Percentiles rank a stretch among this genome's conserved stretches.
Evolutionary conservation across 2,888 invertebrate genomes (phyloP).

Genomic region (Calameuta idolon): DNA sequence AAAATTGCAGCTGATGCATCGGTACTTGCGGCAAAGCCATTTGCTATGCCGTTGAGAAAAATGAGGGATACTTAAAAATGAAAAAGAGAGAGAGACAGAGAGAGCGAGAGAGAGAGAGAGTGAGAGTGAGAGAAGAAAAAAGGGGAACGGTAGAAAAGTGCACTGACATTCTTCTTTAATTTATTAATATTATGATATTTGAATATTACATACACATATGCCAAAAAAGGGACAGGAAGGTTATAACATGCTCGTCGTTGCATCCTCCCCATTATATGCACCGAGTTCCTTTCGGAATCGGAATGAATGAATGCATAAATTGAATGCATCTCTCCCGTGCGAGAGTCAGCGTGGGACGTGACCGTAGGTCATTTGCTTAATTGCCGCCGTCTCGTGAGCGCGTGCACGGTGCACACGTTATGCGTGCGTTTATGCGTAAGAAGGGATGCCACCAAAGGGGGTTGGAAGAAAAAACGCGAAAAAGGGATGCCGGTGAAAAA

Average conservation of each 20-base stretch:
- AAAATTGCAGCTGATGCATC: no score
- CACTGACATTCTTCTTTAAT: not conserved
- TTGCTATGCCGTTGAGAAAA: no score
- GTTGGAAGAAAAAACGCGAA: no score
- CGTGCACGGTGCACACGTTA: not conserved
- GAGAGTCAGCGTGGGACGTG: constrained; percentile 19
- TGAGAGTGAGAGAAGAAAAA: constrained; percentile 23
- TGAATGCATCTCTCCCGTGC: constrained; percentile 24
- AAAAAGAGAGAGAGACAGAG: not conserved
- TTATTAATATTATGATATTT: no score
- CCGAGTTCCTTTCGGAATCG: constrained; percentile 19
- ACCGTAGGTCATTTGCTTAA: constrained; percentile 20
- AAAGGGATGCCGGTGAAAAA: no score
- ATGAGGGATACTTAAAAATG: not conserved
- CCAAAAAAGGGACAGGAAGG: constrained; percentile 32
- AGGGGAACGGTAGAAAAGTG: constrained; percentile 41
- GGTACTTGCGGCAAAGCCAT: no score
- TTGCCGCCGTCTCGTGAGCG: constrained; percentile 12
- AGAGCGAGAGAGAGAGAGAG: not conserved
- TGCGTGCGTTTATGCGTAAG: not conserved
- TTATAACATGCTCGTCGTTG: constrained; percentile 16
- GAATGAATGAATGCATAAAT: constrained; percentile 46
- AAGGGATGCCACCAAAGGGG: no score
- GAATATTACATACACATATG: no score
- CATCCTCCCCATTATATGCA: constrained; percentile 19